These are phyloP conservation scores for Cyprinus carpio DNA, from an alignment of 2,113 vertebrate species.

Conservation along the genomic window DNA sequence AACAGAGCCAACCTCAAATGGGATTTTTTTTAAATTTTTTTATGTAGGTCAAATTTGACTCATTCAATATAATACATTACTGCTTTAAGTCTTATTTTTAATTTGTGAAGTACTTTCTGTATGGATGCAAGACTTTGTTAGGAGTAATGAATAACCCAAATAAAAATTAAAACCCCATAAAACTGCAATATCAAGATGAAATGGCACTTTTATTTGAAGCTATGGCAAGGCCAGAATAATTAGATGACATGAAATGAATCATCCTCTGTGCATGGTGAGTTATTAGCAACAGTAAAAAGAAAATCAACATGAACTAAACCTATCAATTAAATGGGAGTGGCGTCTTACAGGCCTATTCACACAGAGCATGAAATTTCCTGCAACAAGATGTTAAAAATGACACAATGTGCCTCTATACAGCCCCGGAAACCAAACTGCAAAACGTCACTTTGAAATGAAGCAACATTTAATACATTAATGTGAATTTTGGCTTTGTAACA, in stretches of 20 bases:
- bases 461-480: not conserved
- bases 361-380: not conserved
- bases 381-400: not conserved
- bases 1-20: not conserved
- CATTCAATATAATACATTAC: not conserved
- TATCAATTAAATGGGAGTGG: not conserved
- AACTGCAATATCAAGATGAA: constrained; percentile 42
- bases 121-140: not conserved
- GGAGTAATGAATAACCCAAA: too few species aligned
- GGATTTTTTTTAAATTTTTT: too few species aligned
- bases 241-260: constrained; percentile 22
- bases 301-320: constrained; percentile 15
- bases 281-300: constrained; percentile 13
- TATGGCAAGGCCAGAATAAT: not conserved
- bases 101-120: not conserved
- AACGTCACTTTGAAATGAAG: too few species aligned
- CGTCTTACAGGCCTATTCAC: not conserved
- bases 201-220: constrained; percentile 26
- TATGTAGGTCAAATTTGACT: not conserved
- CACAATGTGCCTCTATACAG: not conserved
- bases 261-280: not conserved
- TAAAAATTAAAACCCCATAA: not conserved
- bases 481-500: not conserved
- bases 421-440: too few species aligned
- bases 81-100: not conserved